Base-by-base conservation (phyloP, 2,113 vertebrate genomes). In the Carassius gibelio region DNA sequence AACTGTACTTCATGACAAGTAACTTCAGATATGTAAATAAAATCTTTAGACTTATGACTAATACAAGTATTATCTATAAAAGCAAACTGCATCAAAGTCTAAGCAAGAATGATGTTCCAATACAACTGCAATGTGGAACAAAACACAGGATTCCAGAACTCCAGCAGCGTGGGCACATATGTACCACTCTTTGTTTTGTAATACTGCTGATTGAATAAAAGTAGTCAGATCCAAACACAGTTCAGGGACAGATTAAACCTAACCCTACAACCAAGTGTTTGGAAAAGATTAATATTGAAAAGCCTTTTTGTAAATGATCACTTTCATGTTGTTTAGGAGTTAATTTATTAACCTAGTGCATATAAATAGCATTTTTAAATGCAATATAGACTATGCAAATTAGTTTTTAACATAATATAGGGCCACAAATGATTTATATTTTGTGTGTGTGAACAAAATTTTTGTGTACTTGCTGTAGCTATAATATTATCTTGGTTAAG, bases 181-280 rank as follows among this genome's bases (percentile, higher is more conserved):
- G 93, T 95, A 90, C 94, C 91, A 0, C 93, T 93, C 86, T 93
- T 95, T 81, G 94, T 95, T 89, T 90, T 94, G 91, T 82, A 92
- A 88, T 95, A 95, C 59, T 92, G 92, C 87, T 94, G 93, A 23
- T 64, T 74, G 45, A 95, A 95, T 88, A 95, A 2, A 45, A 45
- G 4, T 23, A 48, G 45, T 48, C n/a, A 15, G 45, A n/a, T 42
- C 2, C 1, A 42, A 75, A 5, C n/a, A 26, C 3, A 19, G 19
- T 50, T 23, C 10, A 50, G 13, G 3, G 21, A 75, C 11, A 75
- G 4, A 75, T 23, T 42, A 75, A 14, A 45, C 72, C 42, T 15
- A 71, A 30, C 26, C 14, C n/a, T n/a, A n/a, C n/a, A n/a, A n/a
- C n/a, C n/a, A 1, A 4, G 1, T 0, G 26, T 38, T 38, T 69